These are phyloP conservation scores for Drosophila maculinotata DNA, from an alignment of 2,888 invertebrate genomes.

Conservation along the genomic window DNA sequence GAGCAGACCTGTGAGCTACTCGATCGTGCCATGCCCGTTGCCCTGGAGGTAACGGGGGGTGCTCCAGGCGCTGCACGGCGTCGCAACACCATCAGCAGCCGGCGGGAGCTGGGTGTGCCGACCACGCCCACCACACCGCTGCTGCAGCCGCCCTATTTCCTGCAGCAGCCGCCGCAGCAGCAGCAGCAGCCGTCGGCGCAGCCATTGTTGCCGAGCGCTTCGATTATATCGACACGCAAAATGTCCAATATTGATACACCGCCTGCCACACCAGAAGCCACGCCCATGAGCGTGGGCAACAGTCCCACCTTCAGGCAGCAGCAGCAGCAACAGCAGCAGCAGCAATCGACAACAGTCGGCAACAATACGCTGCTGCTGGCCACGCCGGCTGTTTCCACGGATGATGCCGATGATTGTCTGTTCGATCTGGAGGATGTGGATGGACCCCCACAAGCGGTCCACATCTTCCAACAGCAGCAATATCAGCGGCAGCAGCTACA, in stretches of 20 bases:
- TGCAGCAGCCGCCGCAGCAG: constrained; percentile 20
- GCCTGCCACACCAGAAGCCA: constrained; percentile 85
- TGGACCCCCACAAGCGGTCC: constrained; percentile 28
- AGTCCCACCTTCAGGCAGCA: constrained; percentile 85
- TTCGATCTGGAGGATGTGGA: constrained; percentile 91
- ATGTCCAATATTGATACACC: constrained; percentile 85
- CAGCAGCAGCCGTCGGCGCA: constrained; percentile 44
- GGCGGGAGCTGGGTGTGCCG: constrained; percentile 74
- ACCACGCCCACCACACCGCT: constrained; percentile 78
- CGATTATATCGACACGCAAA: constrained; percentile 71
- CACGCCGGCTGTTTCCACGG: constrained; percentile 39
- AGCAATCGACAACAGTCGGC: constrained; percentile 6
- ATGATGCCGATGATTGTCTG: constrained; percentile 89
- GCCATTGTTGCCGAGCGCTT: constrained; percentile 44
- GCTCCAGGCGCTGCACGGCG: constrained; percentile 59
- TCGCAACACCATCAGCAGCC: constrained; percentile 77
- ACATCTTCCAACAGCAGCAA: constrained; percentile 41
- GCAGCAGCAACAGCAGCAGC: constrained; percentile 46
- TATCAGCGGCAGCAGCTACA: constrained; percentile 36
- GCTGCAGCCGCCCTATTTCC: constrained; percentile 59
- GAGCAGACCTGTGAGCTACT: constrained; percentile 72
- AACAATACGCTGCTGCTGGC: constrained; percentile 25
- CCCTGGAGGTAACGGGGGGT: constrained; percentile 72
- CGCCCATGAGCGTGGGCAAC: constrained; percentile 85
- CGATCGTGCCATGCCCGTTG: constrained; percentile 69